These are phyloP conservation scores for Pterophyllum scalare DNA, from an alignment of 2,113 vertebrate genomes.

Conservation along the genomic window DNA sequence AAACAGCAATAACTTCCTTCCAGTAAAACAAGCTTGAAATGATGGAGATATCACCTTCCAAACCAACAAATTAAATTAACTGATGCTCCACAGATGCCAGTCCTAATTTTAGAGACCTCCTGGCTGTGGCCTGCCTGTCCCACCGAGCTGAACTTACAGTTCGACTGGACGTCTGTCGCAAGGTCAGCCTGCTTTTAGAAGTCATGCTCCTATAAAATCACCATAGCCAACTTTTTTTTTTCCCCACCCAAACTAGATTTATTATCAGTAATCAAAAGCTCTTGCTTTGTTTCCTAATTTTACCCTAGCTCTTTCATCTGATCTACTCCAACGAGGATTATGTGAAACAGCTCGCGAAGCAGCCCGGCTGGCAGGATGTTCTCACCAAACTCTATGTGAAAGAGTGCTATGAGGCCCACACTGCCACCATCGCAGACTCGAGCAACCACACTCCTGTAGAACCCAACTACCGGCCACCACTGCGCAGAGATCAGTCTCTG, in stretches of 20 bases:
- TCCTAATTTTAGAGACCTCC: constrained; percentile 90
- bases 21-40: neutral
- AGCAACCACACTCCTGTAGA: constrained; percentile 58
- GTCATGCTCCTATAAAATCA: neutral
- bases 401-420: constrained; percentile 84
- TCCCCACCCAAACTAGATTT: neutral
- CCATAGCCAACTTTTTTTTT: neutral
- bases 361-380: constrained; percentile 93
- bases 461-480: constrained; percentile 39
- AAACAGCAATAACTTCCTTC: neutral
- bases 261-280: neutral
- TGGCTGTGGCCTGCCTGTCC: constrained; percentile 91
- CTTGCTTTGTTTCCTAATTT: constrained; percentile 1
- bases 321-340: constrained; percentile 90
- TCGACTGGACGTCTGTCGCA: constrained; percentile 91
- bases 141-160: constrained; percentile 89
- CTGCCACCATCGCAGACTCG: constrained; percentile 66
- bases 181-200: constrained; percentile 78
- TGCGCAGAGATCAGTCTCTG: constrained; percentile 66
- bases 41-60: neutral
- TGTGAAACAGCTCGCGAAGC: constrained; percentile 87
- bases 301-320: constrained; percentile 89
- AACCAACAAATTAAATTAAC: neutral
- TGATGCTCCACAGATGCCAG: constrained; percentile 77
- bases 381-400: constrained; percentile 94